Conservation (phyloP, 2,888 invertebrate genomes). For the Xestia xanthographa region DNA sequence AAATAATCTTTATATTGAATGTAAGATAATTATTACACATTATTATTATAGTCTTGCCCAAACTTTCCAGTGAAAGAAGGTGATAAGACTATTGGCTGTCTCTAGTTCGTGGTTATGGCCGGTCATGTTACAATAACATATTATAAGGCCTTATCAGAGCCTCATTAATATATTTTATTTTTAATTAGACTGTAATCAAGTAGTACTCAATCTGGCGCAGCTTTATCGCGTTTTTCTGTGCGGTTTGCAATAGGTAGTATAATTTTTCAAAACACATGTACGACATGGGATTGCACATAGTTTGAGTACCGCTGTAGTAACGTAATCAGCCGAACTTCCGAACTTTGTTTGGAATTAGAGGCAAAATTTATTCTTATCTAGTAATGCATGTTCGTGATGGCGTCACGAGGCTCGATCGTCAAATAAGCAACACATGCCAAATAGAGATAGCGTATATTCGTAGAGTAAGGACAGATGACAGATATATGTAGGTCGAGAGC, state of each 20-base stretch:
- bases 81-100: constrained; percentile 67
- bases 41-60: constrained; percentile 71
- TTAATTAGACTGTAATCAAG: constrained; percentile 38
- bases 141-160: constrained; percentile 28
- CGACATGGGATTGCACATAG: constrained; percentile 14
- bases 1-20: constrained; percentile 46
- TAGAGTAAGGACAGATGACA: constrained; percentile 31
- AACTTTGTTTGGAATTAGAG: constrained; percentile 17
- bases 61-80: constrained; percentile 79
- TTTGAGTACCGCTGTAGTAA: constrained; percentile 21
- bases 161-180: constrained; percentile 31
- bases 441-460: constrained; percentile 41
- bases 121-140: constrained; percentile 20
- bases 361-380: constrained; percentile 33
- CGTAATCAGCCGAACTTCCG: constrained; percentile 17
- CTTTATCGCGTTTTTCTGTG: constrained; percentile 15
- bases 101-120: not conserved
- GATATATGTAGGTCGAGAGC: constrained; percentile 6
- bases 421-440: constrained; percentile 48
- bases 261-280: constrained; percentile 7
- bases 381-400: constrained; percentile 26
- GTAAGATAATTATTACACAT: constrained; percentile 35
- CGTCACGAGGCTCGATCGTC: constrained; percentile 38
- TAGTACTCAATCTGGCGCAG: constrained; percentile 24
- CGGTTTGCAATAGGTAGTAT: constrained; percentile 30